Evolutionary conservation across 1,140 invertebrate species (phyloP), one percentile per base, ranked within the genome.

Genomic region (Drosophila watanabei): DNA sequence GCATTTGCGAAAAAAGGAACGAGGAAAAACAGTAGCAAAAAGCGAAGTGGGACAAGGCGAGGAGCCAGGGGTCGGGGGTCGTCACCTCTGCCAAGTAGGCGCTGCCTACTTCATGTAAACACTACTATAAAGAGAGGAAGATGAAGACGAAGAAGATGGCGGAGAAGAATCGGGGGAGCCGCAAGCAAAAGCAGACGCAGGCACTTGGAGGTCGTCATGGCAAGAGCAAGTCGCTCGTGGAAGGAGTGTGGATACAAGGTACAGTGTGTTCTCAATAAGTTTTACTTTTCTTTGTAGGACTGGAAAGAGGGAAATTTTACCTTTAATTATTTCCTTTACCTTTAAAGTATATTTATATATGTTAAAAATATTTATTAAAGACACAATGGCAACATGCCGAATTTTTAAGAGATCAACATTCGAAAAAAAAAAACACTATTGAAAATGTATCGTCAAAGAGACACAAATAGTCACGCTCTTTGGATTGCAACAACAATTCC

Each of bases 21-120:
- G n/a, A 49, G 45, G 51, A 58, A 54, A 75, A 75, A 77, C 62
- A 78, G 72, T 56, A 45, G 60, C 52, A 77, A 68, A 65, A 49
- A 68, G 33, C 41, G 64, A 79, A 70, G 75, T 76, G 57, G 82
- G 48, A 81, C 65, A 83, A 70, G 54, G 77, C 62, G 58, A 57
- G 62, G 64, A 58, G 62, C 79, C 45, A 41, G 45, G 46, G 76
- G 71, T 82, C 70, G 65, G 48, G 71, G 81, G 81, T 88, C 82
- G 62, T 75, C 85, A 88, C 84, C 84, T 89, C 83, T 81, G 88
- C 62, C 86, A 88, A 79, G 84, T 84, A 85, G 84, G 85, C 85
- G 70, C 43, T 73, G 70, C 68, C 68, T 60, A 60, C 68, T 76
- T 65, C 85, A 70, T 88, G 84, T 88, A 85, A 85, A 88, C 84